Conservation (phyloP, 2,797 vertebrate genomes). For the Furcifer pardalis region DNA sequence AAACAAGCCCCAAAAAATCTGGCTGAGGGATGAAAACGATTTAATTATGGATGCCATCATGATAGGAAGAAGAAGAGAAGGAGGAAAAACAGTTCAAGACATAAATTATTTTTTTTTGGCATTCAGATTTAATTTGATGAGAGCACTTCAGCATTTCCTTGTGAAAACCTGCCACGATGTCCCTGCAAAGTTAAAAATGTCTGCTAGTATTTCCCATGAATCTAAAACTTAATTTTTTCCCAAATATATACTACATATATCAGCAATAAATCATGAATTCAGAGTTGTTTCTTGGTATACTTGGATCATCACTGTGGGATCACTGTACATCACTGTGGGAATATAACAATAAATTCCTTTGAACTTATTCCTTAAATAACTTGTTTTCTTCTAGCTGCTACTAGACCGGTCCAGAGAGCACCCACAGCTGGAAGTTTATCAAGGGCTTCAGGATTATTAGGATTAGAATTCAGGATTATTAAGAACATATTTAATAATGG, state of each 20-base stretch:
- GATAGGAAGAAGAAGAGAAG: not conserved
- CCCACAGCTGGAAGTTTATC: not conserved
- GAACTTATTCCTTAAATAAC: slow-evolving; percentile 10
- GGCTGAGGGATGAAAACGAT: too few relatives aligned
- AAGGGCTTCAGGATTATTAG: too few relatives aligned
- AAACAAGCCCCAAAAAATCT: too few relatives aligned
- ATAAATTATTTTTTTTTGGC: not conserved
- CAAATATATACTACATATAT: slow-evolving; percentile 6
- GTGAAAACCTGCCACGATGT: slow-evolving; percentile 14
- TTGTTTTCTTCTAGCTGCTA: not conserved
- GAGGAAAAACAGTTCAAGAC: not conserved
- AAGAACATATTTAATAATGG: not conserved
- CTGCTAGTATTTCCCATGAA: slow-evolving; percentile 9
- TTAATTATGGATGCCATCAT: too few relatives aligned
- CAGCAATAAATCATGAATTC: slow-evolving; percentile 25
- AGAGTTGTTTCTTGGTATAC: slow-evolving; percentile 17
- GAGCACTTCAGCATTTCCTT: not conserved
- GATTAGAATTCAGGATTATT: not conserved
- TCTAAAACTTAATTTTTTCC: not conserved
- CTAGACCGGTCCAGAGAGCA: not conserved
- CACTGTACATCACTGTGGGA: slow-evolving; percentile 31
- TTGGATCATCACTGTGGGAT: slow-evolving; percentile 31
- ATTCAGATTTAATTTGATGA: not conserved
- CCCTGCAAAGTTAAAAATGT: not conserved
- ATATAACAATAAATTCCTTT: slow-evolving; percentile 13